Evolutionary conservation across 2,797 vertebrate genomes (phyloP).

Genomic region (Sarcophilus harrisii): DNA sequence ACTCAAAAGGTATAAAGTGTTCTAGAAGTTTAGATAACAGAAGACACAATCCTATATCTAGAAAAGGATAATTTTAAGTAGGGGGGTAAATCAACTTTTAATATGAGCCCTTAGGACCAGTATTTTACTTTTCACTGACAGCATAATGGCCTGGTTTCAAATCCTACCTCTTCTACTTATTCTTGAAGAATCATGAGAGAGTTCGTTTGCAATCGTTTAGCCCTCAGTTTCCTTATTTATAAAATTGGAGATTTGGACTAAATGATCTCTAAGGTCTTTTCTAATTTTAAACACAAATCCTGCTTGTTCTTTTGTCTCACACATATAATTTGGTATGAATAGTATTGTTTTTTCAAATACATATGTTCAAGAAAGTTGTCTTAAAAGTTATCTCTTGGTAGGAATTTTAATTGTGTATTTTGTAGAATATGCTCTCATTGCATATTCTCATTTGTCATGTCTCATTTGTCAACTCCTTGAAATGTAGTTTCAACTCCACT

Average conservation of each 20-base stretch:
- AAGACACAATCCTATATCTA: not conserved
- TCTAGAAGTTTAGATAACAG: not conserved
- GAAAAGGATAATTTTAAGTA: not conserved
- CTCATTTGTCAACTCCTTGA: not conserved
- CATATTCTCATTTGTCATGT: too few species aligned
- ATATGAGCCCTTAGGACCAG: not conserved
- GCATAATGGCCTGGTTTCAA: not conserved
- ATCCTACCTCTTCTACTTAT: not conserved
- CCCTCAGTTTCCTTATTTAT: not conserved
- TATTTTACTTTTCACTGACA: not conserved
- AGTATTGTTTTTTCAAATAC: not conserved
- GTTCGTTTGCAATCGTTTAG: not conserved
- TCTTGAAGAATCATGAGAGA: not conserved
- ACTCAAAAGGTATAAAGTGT: not conserved
- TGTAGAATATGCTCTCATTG: not conserved
- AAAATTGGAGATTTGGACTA: not conserved
- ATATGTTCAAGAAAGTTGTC: slow-evolving; percentile 52
- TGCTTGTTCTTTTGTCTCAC: slow-evolving; percentile 38
- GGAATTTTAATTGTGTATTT: slow-evolving; percentile 40
- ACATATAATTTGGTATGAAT: slow-evolving; percentile 41
- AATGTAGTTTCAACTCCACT: not conserved
- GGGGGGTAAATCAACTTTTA: not conserved
- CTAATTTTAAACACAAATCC: not conserved
- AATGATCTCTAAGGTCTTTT: not conserved
- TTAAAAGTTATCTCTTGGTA: slow-evolving; percentile 52